Evolutionary conservation across 2,888 invertebrate species (phyloP).

Genomic region (Microplitis deprimator): DNA sequence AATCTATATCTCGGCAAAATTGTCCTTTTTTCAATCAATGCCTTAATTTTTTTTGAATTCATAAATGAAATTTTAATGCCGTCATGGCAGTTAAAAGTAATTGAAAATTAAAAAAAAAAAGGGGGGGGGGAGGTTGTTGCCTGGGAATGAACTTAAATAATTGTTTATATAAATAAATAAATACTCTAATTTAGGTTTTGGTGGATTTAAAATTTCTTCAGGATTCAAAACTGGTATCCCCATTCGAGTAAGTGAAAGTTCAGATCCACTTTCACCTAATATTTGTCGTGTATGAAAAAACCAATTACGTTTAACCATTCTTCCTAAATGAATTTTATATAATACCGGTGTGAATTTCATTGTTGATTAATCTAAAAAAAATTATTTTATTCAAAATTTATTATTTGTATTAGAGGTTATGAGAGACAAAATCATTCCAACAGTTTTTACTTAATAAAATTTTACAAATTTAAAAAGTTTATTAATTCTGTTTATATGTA

Average conservation of each 20-base stretch:
- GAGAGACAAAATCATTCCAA: background rate
- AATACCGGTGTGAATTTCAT: constrained; percentile 80
- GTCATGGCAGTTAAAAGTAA: too few relatives aligned
- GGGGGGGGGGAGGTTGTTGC: too few relatives aligned
- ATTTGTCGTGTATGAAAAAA: constrained; percentile 77
- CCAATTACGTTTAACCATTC: constrained; percentile 84
- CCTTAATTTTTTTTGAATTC: too few relatives aligned
- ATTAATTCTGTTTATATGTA: background rate
- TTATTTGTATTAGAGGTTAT: background rate
- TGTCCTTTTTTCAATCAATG: too few relatives aligned
- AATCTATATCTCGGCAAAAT: too few relatives aligned
- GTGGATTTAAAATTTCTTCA: constrained; percentile 73
- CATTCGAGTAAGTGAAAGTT: constrained; percentile 73
- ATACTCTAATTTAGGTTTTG: background rate
- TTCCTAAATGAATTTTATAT: constrained; percentile 80
- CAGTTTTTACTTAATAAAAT: background rate
- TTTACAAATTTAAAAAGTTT: background rate
- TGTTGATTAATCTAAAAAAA: constrained; percentile 51
- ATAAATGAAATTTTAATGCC: too few relatives aligned
- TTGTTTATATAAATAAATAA: background rate
- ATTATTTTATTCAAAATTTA: background rate
- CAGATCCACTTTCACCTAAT: constrained; percentile 74
- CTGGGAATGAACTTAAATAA: too few relatives aligned
- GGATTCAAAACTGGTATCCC: constrained; percentile 79
- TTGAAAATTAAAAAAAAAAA: too few relatives aligned